Base-by-base conservation (phyloP, 2,797 vertebrate genomes). In the Netta rufina region DNA sequence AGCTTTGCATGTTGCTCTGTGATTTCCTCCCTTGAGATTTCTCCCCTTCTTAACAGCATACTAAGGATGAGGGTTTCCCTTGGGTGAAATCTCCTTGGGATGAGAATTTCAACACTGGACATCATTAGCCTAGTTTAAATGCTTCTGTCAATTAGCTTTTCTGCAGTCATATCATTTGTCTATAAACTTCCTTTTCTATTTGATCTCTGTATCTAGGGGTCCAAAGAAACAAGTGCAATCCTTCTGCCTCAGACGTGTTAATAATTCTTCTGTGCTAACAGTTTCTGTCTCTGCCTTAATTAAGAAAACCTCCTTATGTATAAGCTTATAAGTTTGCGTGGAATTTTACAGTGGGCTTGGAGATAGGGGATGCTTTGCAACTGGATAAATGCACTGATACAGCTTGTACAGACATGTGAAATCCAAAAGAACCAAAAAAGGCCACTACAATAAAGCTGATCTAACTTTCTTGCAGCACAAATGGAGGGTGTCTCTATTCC, bases 11-110 rank as follows among this genome's bases (percentile, higher is more conserved):
- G 5, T 60, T 84, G 33, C 61, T 88, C 32, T 0, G 0, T 70
- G 24, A 94, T 88, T 75, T 92, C 19, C 18, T 81, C 77, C 47
- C 72, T 51, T 78, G 89, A 89, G 84, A 67, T 58, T 89, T 90
- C 41, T 87, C 28, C 33, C 27, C 36, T 91, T 89, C 72, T 87
- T 90, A 84, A 89, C 49, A 87, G 32, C 4, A 36, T 65, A 21
- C 61, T 61, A 57, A 90, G 45, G 33, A 65, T 30, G 81, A 86
- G 80, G 16, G 41, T 73, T 84, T 91, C 85, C 39, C 83, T 71
- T 32, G 62, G 38, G 77, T 72, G 7, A 87, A 66, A 84, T 80
- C 33, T 84, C 18, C 38, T 89, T 57, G 39, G 47, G 54, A 91
- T 73, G 6, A 70, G 62, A 92, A 81, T 90, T 88, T 73, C 51